Evolutionary conservation across 2,888 invertebrate genomes (phyloP), one percentile per base, ranked within the genome.

Genomic region (Drosophila heteroneura): DNA sequence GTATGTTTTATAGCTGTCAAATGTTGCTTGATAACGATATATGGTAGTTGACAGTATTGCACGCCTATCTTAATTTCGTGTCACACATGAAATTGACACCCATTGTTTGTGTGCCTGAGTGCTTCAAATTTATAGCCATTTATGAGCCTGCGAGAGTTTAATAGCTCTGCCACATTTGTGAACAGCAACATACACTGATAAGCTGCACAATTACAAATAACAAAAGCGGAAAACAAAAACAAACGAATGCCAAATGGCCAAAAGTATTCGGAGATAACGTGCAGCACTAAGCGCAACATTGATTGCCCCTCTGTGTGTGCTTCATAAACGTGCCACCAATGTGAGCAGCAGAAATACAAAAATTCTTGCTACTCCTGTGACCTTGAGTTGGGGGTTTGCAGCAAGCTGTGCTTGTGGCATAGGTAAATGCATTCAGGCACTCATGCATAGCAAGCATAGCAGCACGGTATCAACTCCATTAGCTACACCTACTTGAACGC

Each of bases 41-140:
- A 61, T 30, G 51, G 16, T 70, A 84, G 77, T 79, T 81, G 89
- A 83, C 89, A 85, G 82, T 68, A 76, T 49, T 83, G 70, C 52
- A 68, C 53, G 85, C 74, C 80, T 89, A 87, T 87, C 87, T 87
- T 87, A 90, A 87, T 90, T 89, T 84, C 72, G 54, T 89, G 87
- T 86, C 87, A 87, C 74, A 87, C 66, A 68, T 70, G 57, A 81
- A 90, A 90, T 90, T 83, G 87, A 81, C 90, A 86, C 87, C 73
- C 79, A 54, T 59, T 75, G 72, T 68, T 39, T 60, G 67, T 47
- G 30, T 54, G 52, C 52, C 61, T 57, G 61, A 51, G 66, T 33
- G 58, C 22, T 61, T 47, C 51, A 60, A 79, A 81, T 71, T 71
- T 80, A 81, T 74, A 56, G 80, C 69, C 74, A 81, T 66, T 70